A percentile compares a stretch with the other conserved stretches of the same genome.
phyloP scores from a whole-genome alignment of 2,888 invertebrate species.

The Alloplasta piceator region DNA sequence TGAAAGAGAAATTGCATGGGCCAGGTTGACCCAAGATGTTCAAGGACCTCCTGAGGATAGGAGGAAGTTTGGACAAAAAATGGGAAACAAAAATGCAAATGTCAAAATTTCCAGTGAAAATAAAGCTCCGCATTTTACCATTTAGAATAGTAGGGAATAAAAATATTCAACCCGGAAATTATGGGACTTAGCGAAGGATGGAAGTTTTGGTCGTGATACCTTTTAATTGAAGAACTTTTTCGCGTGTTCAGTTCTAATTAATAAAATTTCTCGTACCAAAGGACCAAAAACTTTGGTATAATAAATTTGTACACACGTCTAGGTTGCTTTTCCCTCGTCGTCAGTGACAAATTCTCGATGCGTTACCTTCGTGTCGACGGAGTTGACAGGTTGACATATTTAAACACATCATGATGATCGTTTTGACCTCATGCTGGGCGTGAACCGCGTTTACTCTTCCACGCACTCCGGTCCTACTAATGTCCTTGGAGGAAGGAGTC shows the following conservation, averaged over 20 bases:
- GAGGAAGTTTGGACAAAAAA: constrained; percentile 5
- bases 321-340: not conserved
- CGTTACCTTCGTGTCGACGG: constrained; percentile 35
- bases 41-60: constrained; percentile 26
- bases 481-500: no score
- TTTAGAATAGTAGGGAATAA: no score
- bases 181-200: not conserved
- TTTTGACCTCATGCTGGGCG: constrained; percentile 6
- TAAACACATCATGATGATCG: constrained; percentile 20
- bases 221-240: not conserved
- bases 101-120: not conserved
- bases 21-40: constrained; percentile 12
- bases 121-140: no score
- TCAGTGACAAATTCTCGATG: constrained; percentile 25
- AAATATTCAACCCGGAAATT: no score
- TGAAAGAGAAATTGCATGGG: constrained; percentile 22
- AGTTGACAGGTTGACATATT: constrained; percentile 25
- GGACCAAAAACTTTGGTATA: constrained; percentile 29
- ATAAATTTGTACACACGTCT: constrained; percentile 28
- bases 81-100: not conserved
- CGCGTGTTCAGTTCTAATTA: constrained; percentile 53
- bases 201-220: constrained; percentile 26
- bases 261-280: constrained; percentile 43
- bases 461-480: not conserved
- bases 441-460: not conserved